Base-by-base conservation (phyloP, 2,797 vertebrate genomes). In the Melanotaenia maccullochi region DNA sequence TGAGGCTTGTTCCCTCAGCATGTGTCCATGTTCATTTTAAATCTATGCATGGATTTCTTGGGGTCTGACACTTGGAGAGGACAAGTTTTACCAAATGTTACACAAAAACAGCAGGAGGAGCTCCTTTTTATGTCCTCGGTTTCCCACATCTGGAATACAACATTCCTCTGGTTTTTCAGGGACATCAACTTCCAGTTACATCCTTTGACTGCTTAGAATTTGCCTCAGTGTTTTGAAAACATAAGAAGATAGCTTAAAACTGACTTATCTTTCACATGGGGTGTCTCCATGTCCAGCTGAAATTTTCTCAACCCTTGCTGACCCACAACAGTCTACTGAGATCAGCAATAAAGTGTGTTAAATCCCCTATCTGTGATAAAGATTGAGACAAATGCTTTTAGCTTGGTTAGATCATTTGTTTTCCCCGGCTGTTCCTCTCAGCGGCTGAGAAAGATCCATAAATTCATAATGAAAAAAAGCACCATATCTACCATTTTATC, bases 81-180 rank as follows among this genome's bases (percentile, higher is more conserved):
- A 54, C 1, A 0, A 54, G 6, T 55, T 56, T 20, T 25, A 60
- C 36, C 49, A 62, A 55, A 44, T 54, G 30, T 54, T 68, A 24
- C 25, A 65, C n/a, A 52, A 68, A 75, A 22, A 40, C 51, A 70
- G 32, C 30, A 25, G 14, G 33, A 28, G 22, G 59, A 68, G 55
- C n/a, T 32, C 20, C 57, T 24, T 66, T 68, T 65, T 72, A 1
- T 60, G 70, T 65, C 60, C 76, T 63, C n/a, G 1, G 13, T 52
- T 64, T 56, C 44, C 32, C 60, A 52, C 51, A 63, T 38, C 56
- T 62, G 58, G 65, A 70, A 76, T 47, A 47, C 0, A 0, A 14
- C 56, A 51, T 75, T 81, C 77, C 42, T 68, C 35, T 59, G 49
- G 35, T 30, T 60, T 18, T 70, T 68, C 60, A 76, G 42, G 60